Percentiles rank a stretch among this genome's conserved stretches.
phyloP scores from a whole-genome alignment of 1,140 invertebrate genomes.

The Diabrotica undecimpunctata region DNA sequence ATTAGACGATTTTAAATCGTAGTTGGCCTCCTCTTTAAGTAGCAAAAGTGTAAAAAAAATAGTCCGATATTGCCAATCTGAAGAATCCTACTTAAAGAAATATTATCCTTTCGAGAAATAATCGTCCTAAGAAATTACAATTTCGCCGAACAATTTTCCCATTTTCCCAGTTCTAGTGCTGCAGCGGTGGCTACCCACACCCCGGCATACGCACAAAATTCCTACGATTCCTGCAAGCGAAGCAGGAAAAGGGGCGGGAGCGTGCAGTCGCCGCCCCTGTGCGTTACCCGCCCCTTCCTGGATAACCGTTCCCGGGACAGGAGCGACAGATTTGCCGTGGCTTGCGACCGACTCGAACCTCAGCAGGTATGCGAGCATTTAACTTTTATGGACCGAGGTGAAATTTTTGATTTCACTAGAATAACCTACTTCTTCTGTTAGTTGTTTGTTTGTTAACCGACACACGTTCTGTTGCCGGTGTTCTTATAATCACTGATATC shows the following conservation, averaged over 20 bases:
- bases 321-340: constrained; percentile 22
- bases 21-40: too few species aligned
- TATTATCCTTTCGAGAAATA: not conserved
- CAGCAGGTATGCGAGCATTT: not conserved
- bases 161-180: constrained; percentile 8
- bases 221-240: constrained; percentile 26
- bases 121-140: constrained; percentile 17
- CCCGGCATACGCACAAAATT: constrained; percentile 19
- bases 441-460: too few species aligned
- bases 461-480: too few species aligned
- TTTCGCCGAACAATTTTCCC: constrained; percentile 25
- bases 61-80: not conserved
- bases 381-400: not conserved
- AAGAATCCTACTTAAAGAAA: constrained; percentile 4
- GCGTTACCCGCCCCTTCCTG: constrained; percentile 21
- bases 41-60: not conserved
- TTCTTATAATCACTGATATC: too few species aligned
- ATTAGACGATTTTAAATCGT: too few species aligned
- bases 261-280: constrained; percentile 20
- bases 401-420: too few species aligned
- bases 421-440: too few species aligned
- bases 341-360: constrained; percentile 15
- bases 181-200: constrained; percentile 6
- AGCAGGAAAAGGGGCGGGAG: constrained; percentile 23
- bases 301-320: constrained; percentile 17